A percentile compares a stretch with the other conserved stretches of the same genome.
Evolutionary conservation across 2,888 invertebrate species (phyloP).

Genomic region (Sceliomorpha sp.): DNA sequence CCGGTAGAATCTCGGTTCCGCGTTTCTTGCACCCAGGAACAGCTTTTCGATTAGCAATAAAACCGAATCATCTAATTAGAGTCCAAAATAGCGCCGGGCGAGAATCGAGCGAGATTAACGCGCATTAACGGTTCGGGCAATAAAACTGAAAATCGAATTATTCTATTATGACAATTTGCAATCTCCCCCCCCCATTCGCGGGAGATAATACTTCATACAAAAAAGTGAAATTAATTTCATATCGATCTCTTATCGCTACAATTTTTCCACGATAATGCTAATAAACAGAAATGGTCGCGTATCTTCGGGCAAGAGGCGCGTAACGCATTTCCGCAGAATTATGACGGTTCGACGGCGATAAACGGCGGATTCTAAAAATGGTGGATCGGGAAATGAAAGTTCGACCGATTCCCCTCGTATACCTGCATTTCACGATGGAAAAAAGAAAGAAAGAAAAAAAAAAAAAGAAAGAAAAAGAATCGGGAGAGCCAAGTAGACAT

Average conservation of each 20-base stretch:
- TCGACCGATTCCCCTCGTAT: constrained; percentile 23
- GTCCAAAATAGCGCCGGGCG: neutral
- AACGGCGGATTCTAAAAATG: constrained; percentile 22
- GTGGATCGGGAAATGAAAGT: constrained; percentile 55
- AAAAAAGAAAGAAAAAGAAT: constrained; percentile 2
- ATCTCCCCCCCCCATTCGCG: no score
- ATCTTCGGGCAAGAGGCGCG: no score
- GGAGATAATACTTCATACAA: no score
- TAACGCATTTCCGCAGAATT: constrained; percentile 7
- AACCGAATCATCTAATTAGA: constrained; percentile 56
- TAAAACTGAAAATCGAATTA: no score
- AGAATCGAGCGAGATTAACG: no score
- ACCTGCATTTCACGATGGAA: constrained; percentile 3
- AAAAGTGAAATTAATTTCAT: no score
- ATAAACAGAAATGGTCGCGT: no score
- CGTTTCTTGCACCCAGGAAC: constrained; percentile 52
- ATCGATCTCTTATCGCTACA: no score
- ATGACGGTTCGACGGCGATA: constrained; percentile 9
- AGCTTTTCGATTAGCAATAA: constrained; percentile 55
- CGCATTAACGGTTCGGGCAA: constrained; percentile 18
- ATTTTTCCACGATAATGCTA: no score
- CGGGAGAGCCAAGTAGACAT: constrained; percentile 40
- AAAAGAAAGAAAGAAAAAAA: no score
- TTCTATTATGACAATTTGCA: no score
- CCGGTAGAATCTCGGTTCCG: constrained; percentile 57